A percentile compares a stretch with the other conserved stretches of the same genome.
These are phyloP conservation scores for Cheilosia variabilis DNA, from an alignment of 2,888 invertebrate species.

Conservation along the genomic window DNA sequence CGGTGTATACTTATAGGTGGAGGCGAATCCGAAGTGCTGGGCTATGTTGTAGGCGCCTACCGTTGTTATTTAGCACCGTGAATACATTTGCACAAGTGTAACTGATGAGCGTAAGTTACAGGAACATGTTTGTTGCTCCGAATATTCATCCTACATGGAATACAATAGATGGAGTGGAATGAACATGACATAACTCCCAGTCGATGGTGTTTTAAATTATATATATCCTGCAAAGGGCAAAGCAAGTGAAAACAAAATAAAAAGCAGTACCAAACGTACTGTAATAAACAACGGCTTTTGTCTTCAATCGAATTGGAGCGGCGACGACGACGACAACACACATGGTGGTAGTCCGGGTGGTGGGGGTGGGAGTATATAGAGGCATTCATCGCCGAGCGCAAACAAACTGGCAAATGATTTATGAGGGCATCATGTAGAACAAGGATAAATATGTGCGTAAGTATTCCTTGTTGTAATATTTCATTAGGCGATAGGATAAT, in stretches of 20 bases:
- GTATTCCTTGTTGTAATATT: conserved; percentile 55
- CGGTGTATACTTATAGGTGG: not conserved
- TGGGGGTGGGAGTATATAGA: not conserved
- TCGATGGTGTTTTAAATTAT: conserved; percentile 42
- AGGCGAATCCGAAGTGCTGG: not conserved
- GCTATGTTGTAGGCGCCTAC: conserved; percentile 41
- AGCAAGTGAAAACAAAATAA: conserved; percentile 11
- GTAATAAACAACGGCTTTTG: conserved; percentile 58
- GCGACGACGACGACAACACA: conserved; percentile 10
- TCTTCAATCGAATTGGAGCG: conserved; percentile 36
- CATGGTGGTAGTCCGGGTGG: conserved; percentile 2
- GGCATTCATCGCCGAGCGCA: conserved; percentile 18
- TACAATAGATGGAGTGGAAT: conserved; percentile 66
- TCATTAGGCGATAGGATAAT: conserved; percentile 46
- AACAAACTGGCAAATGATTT: conserved; percentile 55
- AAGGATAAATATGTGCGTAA: conserved; percentile 31
- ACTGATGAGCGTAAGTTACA: conserved; percentile 68
- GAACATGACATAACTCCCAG: conserved; percentile 52
- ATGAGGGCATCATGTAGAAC: conserved; percentile 49
- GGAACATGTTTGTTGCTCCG: conserved; percentile 41
- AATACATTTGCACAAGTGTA: conserved; percentile 73
- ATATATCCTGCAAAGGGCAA: not conserved
- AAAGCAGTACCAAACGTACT: not conserved
- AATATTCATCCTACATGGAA: conserved; percentile 19
- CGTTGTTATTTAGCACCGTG: conserved; percentile 60